A percentile compares a stretch with the other conserved stretches of the same genome.
These are phyloP conservation scores for Grapholita molesta DNA, from an alignment of 1,140 invertebrate species.

Conservation along the genomic window DNA sequence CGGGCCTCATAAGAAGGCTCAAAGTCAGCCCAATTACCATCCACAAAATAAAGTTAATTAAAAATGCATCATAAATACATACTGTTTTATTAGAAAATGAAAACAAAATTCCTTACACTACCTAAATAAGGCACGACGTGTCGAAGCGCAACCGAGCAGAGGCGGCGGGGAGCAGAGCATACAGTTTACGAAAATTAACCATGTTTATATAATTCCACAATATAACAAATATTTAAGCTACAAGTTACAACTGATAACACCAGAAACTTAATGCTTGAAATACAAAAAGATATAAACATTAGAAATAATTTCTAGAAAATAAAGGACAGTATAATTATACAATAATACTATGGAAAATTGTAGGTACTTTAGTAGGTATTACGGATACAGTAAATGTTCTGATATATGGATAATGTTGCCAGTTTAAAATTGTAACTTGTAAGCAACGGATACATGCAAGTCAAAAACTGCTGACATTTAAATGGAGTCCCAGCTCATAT, in stretches of 20 bases:
- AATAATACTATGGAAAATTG: too few relatives aligned
- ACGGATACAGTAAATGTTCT: too few relatives aligned
- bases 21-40: neutral
- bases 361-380: too few relatives aligned
- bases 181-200: constrained; percentile 25
- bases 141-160: constrained; percentile 42
- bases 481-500: neutral
- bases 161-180: constrained; percentile 12
- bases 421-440: neutral
- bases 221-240: neutral
- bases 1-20: too few relatives aligned
- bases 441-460: neutral
- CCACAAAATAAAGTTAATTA: neutral
- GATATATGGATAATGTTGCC: neutral
- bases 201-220: constrained; percentile 23
- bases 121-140: constrained; percentile 74
- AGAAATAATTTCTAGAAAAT: neutral
- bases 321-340: neutral
- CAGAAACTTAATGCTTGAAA: too few relatives aligned
- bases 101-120: constrained; percentile 74
- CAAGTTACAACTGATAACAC: neutral
- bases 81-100: constrained; percentile 74
- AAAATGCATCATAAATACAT: constrained; percentile 44
- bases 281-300: neutral
- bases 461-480: neutral